Evolutionary conservation across 2,797 vertebrate species (phyloP), one percentile per base, ranked within the genome.

Genomic region (Gadopsis marmoratus): DNA sequence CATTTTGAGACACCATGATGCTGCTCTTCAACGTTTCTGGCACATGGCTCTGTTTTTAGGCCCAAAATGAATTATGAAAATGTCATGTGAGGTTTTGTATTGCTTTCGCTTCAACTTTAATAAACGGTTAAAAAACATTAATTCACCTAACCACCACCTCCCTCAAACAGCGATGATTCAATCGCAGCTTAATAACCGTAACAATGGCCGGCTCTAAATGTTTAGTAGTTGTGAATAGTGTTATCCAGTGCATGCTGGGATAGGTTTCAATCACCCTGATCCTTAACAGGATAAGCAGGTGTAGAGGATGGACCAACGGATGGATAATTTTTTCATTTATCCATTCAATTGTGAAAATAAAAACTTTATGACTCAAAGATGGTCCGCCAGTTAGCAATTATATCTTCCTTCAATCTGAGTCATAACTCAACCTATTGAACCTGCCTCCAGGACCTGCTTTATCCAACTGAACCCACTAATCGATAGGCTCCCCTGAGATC

Each of bases 351-450:
- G 62, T 50, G 5, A 43, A 54, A 76, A 48, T 78, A 65, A 78
- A 65, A 71, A 45, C 50, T 23, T 71, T 31, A 45, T 35, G 53
- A 79, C 63, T 31, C 39, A 35, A 82, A 76, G 17, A 53, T 10
- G 56, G 35, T 66, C 43, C 48, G 51, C 29, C 33, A 62, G 58
- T 58, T 79, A 74, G 72, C 68, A 65, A 72, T 76, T 68, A 74
- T 35, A 64, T 71, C 43, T 73, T 81, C 74, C 62, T 68, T 77
- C 75, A 70, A 50, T 84, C 19, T 76, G 61, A 88, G 61, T 79
- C 85, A 92, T 87, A 84, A 83, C 62, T 89, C 83, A 88, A 67
- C 77, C 66, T 71, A 85, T 66, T 88, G 84, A 91, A 89, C 77
- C 55, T 64, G 73, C 84, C 76, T 63, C 54, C 67, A 76, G 79